These are phyloP conservation scores for Platalea minor DNA, from an alignment of 2,797 vertebrate species.

Conservation along the genomic window DNA sequence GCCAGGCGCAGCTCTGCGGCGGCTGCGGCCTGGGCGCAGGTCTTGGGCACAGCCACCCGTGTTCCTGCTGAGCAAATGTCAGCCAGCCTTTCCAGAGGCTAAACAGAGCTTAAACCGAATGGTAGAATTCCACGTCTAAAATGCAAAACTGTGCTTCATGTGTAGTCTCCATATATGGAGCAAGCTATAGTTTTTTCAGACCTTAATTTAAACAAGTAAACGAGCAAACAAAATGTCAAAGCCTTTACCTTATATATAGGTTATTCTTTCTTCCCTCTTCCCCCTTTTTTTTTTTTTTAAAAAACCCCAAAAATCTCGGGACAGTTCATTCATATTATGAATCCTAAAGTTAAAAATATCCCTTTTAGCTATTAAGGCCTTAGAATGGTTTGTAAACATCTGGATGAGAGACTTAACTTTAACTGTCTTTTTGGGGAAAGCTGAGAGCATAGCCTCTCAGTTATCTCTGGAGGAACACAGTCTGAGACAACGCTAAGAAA, in stretches of 20 bases:
- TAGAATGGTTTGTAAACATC: neutral
- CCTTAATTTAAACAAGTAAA: neutral
- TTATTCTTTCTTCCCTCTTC: neutral
- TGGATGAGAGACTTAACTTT: neutral
- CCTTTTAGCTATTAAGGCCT: neutral
- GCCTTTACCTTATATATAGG: neutral
- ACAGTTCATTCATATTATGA: neutral
- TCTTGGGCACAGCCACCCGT: neutral
- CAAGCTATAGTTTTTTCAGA: neutral
- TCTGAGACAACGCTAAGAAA: neutral
- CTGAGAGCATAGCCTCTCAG: neutral
- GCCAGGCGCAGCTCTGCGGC: neutral
- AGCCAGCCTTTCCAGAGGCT: neutral
- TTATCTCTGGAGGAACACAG: neutral
- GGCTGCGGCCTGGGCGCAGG: neutral
- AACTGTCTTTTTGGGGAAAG: neutral
- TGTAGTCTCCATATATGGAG: neutral
- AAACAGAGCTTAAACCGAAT: neutral
- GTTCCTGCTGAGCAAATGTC: neutral
- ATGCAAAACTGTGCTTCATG: neutral
- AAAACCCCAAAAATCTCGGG: neutral
- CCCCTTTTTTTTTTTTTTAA: neutral
- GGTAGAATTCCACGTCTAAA: neutral
- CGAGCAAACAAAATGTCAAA: neutral
- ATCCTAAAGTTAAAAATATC: neutral